Conservation (phyloP, 2,888 invertebrate genomes). For the Dynastes tityus region DNA sequence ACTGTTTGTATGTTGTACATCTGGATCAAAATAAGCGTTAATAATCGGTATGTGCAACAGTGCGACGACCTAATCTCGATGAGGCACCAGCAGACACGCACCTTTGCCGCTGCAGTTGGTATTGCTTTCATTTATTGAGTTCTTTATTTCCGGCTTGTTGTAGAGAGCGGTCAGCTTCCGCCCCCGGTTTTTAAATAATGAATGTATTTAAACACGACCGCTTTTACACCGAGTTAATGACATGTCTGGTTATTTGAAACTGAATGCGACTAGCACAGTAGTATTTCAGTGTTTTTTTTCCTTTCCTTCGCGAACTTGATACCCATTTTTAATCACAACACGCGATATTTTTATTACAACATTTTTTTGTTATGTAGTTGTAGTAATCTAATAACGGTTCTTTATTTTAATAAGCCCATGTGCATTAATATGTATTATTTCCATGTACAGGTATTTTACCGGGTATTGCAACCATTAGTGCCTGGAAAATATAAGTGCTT, state of each 20-base stretch:
- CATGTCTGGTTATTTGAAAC: slow-evolving; percentile 26
- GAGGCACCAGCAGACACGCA: slow-evolving; percentile 58
- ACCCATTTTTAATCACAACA: too few species aligned
- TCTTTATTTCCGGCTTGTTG: slow-evolving; percentile 56
- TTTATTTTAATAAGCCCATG: too few species aligned
- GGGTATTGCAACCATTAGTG: too few species aligned
- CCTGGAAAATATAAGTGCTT: too few species aligned
- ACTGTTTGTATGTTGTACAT: slow-evolving; percentile 9
- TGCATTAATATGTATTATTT: too few species aligned
- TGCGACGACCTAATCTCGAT: slow-evolving; percentile 61
- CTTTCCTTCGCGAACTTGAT: too few species aligned
- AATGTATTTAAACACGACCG: slow-evolving; percentile 22
- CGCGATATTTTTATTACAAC: too few species aligned
- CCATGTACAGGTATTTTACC: too few species aligned
- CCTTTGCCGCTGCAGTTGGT: slow-evolving; percentile 53
- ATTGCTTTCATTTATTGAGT: slow-evolving; percentile 43
- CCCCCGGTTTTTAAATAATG: slow-evolving; percentile 36
- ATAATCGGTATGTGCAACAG: slow-evolving; percentile 47
- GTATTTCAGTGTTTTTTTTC: neutral
- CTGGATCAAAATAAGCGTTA: slow-evolving; percentile 18
- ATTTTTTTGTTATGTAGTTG: too few species aligned
- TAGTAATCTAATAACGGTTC: too few species aligned
- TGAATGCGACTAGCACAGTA: neutral
- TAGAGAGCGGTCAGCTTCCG: slow-evolving; percentile 52
- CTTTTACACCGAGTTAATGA: slow-evolving; percentile 36